phyloP scores from a whole-genome alignment of 2,113 vertebrate species.

The Pelusios castaneus region DNA sequence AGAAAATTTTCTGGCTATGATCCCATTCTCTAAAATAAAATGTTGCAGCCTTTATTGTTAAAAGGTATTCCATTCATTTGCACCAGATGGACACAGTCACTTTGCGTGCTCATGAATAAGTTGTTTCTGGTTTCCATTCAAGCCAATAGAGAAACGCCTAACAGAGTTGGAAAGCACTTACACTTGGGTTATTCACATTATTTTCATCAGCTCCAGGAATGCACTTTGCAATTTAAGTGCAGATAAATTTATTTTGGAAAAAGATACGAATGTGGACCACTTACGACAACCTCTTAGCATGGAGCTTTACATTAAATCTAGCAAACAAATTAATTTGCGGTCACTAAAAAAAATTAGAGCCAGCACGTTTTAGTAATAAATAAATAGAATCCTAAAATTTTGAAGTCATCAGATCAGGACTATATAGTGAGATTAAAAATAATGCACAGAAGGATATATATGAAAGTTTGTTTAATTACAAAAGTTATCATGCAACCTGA shows the following conservation, averaged over 20 bases:
- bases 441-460: not conserved
- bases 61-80: conserved; percentile 42
- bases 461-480: not conserved
- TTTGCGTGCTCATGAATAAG: not conserved
- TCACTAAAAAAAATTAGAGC: not conserved
- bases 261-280: not conserved
- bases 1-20: conserved; percentile 56
- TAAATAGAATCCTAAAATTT: not conserved
- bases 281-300: not conserved
- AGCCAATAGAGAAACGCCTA: conserved; percentile 3
- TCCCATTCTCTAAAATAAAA: conserved; percentile 50
- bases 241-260: not conserved
- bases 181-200: not conserved
- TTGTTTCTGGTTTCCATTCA: conserved; percentile 13
- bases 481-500: not conserved
- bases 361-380: not conserved
- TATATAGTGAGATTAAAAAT: not conserved
- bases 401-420: not conserved
- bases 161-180: not conserved
- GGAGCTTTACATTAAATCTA: not conserved
- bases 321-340: not conserved
- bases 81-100: not conserved
- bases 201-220: not conserved
- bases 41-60: not conserved
- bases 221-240: not conserved